phyloP scores from a whole-genome alignment of 2,113 vertebrate species.

The Bubalus kerabau region DNA sequence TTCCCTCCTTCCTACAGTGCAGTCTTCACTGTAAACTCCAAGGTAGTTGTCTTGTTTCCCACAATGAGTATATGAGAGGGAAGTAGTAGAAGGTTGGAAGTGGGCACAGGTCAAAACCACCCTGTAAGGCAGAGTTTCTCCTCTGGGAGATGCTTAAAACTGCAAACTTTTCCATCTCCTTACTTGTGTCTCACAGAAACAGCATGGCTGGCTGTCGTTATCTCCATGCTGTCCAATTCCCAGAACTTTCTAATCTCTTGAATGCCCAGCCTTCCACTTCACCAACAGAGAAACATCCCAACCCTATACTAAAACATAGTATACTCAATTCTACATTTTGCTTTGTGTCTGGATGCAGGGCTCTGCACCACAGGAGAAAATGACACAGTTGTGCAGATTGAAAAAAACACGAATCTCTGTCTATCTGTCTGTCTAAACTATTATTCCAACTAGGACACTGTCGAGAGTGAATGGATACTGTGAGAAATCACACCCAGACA shows the following conservation, averaged over 20 bases:
- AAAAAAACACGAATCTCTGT: not conserved
- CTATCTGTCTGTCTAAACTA: not conserved
- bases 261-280: not conserved
- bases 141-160: not conserved
- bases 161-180: not conserved
- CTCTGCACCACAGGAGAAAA: not conserved
- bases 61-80: not conserved
- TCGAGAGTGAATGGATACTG: too few relatives aligned
- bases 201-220: not conserved
- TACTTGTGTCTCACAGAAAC: not conserved
- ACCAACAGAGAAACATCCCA: not conserved
- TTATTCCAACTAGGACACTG: not conserved
- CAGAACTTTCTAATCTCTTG: not conserved
- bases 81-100: not conserved
- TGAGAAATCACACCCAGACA: not conserved
- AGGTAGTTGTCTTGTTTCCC: not conserved
- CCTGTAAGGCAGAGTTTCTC: not conserved
- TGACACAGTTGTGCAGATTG: not conserved
- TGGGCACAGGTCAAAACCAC: not conserved
- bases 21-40: not conserved
- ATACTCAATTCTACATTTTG: not conserved
- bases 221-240: not conserved
- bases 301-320: not conserved
- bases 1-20: fast-evolving
- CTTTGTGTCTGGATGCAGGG: not conserved